A percentile compares a stretch with the other conserved stretches of the same genome.
These are phyloP conservation scores for Gorsachius goisagi DNA, from an alignment of 2,113 vertebrate species.

Conservation along the genomic window DNA sequence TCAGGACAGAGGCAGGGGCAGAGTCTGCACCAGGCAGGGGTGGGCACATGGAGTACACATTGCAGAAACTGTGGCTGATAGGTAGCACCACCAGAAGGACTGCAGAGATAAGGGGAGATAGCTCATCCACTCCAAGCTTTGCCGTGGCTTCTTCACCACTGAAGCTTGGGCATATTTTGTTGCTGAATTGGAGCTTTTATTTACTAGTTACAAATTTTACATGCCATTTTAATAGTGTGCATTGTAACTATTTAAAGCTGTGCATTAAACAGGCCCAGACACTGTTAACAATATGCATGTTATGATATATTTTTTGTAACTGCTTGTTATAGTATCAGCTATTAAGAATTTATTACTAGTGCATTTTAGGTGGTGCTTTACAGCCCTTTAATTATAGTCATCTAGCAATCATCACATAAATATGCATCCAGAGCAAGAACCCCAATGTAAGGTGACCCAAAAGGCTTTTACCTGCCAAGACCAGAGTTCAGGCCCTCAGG, in stretches of 20 bases:
- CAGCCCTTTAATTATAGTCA: constrained; percentile 45
- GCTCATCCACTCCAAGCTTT: neutral
- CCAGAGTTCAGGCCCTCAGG: constrained; percentile 26
- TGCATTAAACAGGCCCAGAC: constrained; percentile 18
- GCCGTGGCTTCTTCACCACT: neutral
- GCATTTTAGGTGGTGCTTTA: constrained; percentile 49
- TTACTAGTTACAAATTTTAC: constrained; percentile 35
- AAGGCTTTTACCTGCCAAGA: constrained; percentile 58
- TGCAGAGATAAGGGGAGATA: neutral
- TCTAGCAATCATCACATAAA: constrained; percentile 35
- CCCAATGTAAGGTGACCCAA: neutral
- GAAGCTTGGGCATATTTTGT: neutral
- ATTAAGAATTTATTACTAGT: constrained; percentile 57
- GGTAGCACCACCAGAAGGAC: neutral
- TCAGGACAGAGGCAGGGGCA: neutral
- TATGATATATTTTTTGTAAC: neutral
- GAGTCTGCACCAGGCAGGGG: neutral
- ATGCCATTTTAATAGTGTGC: constrained; percentile 2
- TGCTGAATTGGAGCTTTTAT: constrained; percentile 1
- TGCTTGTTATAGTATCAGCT: constrained; percentile 17
- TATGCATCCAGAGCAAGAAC: neutral
- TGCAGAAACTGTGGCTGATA: neutral
- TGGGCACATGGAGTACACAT: neutral
- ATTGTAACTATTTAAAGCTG: constrained; percentile 27
- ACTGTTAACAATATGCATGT: constrained; percentile 34